phyloP scores from a whole-genome alignment of 1,140 invertebrate species.

The Apis cerana region DNA sequence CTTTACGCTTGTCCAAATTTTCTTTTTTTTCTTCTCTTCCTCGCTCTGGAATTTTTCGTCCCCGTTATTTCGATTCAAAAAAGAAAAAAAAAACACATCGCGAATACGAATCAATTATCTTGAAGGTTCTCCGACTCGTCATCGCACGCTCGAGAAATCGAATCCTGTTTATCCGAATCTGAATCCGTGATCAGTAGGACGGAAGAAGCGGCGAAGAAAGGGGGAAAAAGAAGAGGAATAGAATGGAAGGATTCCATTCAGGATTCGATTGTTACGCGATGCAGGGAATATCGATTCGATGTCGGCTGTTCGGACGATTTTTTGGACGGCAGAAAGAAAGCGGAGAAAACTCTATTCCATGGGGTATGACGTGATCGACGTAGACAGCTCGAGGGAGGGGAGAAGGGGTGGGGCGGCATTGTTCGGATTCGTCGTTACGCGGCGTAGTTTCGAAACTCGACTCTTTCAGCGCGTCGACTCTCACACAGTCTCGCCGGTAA shows the following conservation, averaged over 20 bases:
- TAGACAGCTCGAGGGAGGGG: conserved; percentile 4
- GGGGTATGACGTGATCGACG: conserved; percentile 39
- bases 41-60: no score
- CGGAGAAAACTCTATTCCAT: conserved; percentile 14
- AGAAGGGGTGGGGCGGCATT: conserved; percentile 1
- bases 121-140: no score
- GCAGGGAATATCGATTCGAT: conserved; percentile 46
- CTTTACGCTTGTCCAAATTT: no score
- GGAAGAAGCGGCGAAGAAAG: conserved; percentile 6
- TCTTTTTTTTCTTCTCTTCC: no score
- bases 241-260: conserved; percentile 4
- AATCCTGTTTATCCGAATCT: no score
- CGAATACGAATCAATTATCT: no score
- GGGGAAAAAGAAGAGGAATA: neutral
- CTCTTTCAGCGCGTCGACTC: neutral
- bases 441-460: conserved; percentile 8
- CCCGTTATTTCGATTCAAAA: no score
- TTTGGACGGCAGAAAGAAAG: conserved; percentile 26
- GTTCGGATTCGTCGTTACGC: conserved; percentile 38
- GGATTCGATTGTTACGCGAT: conserved; percentile 50
- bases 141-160: no score
- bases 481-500: neutral
- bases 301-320: conserved; percentile 20
- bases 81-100: no score
- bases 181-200: neutral